Percentiles rank a stretch among this genome's conserved stretches.
phyloP scores from a whole-genome alignment of 2,113 vertebrate species.

The Xerus inauris region DNA sequence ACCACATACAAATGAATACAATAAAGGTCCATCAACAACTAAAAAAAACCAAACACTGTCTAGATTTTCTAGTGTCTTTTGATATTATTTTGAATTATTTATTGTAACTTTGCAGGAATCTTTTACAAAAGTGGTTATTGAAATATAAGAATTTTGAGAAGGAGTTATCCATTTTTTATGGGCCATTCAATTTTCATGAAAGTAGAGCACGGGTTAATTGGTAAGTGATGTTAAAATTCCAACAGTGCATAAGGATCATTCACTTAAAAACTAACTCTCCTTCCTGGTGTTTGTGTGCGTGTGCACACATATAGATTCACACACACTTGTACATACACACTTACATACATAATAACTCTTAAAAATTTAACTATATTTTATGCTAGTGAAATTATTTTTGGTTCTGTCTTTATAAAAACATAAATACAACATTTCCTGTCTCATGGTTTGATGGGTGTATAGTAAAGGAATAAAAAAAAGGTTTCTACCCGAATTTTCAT shows the following conservation, averaged over 20 bases:
- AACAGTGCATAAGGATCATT: conserved; percentile 67
- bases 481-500: background rate
- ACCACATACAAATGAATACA: no score
- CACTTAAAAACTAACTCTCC: conserved; percentile 81
- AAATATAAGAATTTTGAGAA: conserved; percentile 67
- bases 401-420: conserved; percentile 64
- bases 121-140: conserved; percentile 67
- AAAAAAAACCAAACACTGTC: background rate
- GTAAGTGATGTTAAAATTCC: conserved; percentile 82
- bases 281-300: conserved; percentile 65
- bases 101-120: conserved; percentile 21
- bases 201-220: conserved; percentile 82
- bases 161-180: conserved; percentile 77
- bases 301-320: conserved; percentile 53
- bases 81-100: conserved; percentile 54
- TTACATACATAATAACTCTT: background rate
- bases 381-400: conserved; percentile 62
- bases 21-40: no score
- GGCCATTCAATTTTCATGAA: conserved; percentile 78
- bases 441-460: background rate
- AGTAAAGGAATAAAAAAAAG: background rate
- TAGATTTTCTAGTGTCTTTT: conserved; percentile 42
- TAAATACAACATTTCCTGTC: conserved; percentile 44
- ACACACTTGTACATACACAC: background rate
- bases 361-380: conserved; percentile 36